Evolutionary conservation across 2,888 invertebrate genomes (phyloP).

Genomic region (Labia minor): DNA sequence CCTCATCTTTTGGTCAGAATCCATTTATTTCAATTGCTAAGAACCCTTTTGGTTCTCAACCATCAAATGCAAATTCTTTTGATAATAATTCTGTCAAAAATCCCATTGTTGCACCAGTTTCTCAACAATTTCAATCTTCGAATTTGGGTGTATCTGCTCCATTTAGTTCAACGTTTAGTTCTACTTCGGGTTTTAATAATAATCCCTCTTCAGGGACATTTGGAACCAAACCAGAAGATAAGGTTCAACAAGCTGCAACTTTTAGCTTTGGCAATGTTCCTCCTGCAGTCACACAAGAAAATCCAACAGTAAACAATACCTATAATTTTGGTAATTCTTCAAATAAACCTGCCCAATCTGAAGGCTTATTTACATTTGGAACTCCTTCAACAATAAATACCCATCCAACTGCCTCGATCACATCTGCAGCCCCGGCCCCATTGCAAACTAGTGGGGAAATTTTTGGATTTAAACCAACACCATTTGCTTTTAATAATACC

Average conservation of each 20-base stretch:
- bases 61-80: constrained; percentile 13
- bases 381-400: background rate
- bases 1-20: constrained; percentile 13
- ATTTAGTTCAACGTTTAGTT: constrained; percentile 13
- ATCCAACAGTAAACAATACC: background rate
- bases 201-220: constrained; percentile 9
- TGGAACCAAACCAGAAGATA: constrained; percentile 15
- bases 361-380: background rate
- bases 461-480: background rate
- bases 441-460: background rate
- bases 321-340: background rate
- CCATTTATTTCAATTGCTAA: constrained; percentile 14
- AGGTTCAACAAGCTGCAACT: constrained; percentile 14
- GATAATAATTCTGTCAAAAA: background rate
- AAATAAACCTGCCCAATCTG: background rate
- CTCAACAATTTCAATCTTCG: background rate
- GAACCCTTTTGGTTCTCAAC: constrained; percentile 19
- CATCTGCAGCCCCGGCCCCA: too few species aligned
- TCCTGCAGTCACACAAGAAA: background rate
- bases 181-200: background rate
- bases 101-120: background rate
- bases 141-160: background rate
- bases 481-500: background rate
- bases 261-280: background rate
- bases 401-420: background rate